A percentile compares a stretch with the other conserved stretches of the same genome.
Evolutionary conservation across 2,888 invertebrate genomes (phyloP).

Genomic region (Orchesellides sinensis): DNA sequence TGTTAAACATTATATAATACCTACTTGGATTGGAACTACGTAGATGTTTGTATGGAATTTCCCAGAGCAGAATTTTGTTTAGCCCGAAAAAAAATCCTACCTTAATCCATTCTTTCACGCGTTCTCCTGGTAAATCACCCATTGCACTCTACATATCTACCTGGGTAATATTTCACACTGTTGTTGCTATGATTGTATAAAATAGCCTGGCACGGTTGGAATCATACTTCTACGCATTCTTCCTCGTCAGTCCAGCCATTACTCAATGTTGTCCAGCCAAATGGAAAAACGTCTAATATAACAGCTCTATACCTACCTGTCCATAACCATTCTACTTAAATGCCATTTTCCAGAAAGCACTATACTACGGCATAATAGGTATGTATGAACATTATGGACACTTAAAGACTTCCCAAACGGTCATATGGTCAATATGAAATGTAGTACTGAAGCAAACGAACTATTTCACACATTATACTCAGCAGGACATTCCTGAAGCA

Average conservation of each 20-base stretch:
- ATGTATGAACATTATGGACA: not conserved
- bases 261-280: not conserved
- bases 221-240: not conserved
- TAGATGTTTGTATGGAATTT: no score
- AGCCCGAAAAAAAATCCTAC: no score
- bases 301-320: no score
- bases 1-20: no score
- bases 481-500: conserved; percentile 50
- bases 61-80: no score
- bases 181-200: not conserved
- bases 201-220: not conserved
- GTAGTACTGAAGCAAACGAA: conserved; percentile 38
- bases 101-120: no score
- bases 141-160: no score
- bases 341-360: conserved; percentile 13
- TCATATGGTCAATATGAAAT: conserved; percentile 47
- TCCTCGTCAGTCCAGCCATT: not conserved
- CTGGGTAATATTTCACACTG: not conserved
- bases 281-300: not conserved
- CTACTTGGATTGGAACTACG: no score
- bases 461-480: conserved; percentile 57
- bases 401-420: conserved; percentile 6
- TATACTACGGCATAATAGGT: no score
- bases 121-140: no score
- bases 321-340: no score